phyloP scores from a whole-genome alignment of 1,140 invertebrate species.

The Solenopsis invicta region DNA sequence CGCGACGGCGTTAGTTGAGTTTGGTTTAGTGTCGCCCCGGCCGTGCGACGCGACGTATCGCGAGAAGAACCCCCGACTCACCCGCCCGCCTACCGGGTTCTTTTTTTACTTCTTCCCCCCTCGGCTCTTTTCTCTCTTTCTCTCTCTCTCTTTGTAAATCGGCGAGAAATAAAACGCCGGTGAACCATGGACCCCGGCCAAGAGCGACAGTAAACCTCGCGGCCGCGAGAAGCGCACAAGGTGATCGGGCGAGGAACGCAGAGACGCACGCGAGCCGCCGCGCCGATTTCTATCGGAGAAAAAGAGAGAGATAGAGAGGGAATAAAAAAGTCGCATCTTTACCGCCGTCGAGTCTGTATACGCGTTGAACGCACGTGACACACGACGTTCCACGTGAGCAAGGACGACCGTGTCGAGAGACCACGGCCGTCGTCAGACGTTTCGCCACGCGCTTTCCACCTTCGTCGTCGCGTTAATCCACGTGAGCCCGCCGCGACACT shows the following conservation, averaged over 20 bases:
- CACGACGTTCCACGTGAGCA: constrained; percentile 13
- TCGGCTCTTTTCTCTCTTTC: background rate
- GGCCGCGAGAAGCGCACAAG: constrained; percentile 11
- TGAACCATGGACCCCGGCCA: constrained; percentile 27
- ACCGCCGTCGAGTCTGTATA: constrained; percentile 12
- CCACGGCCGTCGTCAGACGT: constrained; percentile 6
- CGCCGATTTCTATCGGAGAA: background rate
- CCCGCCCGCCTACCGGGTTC: background rate
- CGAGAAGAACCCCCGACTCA: background rate
- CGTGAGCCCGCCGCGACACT: constrained; percentile 18
- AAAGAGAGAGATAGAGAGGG: background rate
- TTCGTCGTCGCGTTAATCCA: background rate
- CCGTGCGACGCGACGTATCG: constrained; percentile 71
- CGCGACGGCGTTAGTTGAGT: constrained; percentile 65
- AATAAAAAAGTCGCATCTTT: constrained; percentile 31
- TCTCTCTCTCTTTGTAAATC: background rate
- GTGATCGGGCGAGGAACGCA: background rate
- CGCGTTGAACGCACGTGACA: constrained; percentile 65
- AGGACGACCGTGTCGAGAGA: constrained; percentile 34
- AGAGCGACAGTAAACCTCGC: constrained; percentile 29
- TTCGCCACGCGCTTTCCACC: constrained; percentile 6
- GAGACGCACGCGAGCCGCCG: background rate
- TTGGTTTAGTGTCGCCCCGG: constrained; percentile 82
- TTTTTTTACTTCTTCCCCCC: background rate
- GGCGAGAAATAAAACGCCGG: constrained; percentile 8